These are phyloP conservation scores for Meriones unguiculatus DNA, from an alignment of 2,113 vertebrate species.

Conservation along the genomic window DNA sequence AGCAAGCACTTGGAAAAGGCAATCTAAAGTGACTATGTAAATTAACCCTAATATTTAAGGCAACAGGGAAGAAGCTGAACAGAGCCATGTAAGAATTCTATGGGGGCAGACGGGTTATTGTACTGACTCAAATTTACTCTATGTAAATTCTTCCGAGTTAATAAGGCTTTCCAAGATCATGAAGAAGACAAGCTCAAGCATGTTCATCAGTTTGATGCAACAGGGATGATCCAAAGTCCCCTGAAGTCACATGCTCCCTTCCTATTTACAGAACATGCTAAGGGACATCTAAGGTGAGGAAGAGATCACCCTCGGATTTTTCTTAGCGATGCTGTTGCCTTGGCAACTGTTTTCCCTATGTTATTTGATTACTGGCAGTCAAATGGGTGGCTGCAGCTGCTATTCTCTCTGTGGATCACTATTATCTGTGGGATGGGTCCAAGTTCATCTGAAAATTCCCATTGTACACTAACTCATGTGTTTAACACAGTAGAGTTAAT, in stretches of 20 bases:
- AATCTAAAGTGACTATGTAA: background rate
- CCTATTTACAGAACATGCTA: background rate
- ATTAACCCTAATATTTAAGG: background rate
- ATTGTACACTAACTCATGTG: background rate
- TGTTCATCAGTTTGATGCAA: background rate
- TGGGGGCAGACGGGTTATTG: background rate
- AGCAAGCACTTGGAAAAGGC: background rate
- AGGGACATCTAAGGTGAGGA: background rate
- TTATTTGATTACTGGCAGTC: background rate
- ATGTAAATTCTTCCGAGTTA: background rate
- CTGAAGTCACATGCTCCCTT: background rate
- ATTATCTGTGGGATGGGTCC: background rate
- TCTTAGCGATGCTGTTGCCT: background rate
- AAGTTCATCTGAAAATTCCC: background rate
- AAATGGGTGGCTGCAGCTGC: background rate
- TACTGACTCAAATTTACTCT: background rate
- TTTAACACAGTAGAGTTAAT: background rate
- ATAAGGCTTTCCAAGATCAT: background rate
- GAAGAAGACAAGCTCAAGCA: background rate
- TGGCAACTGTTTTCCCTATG: background rate
- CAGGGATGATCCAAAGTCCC: background rate
- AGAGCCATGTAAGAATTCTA: background rate
- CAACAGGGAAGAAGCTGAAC: background rate
- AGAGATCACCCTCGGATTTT: background rate
- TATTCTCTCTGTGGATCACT: background rate